These are phyloP conservation scores for Atrichornis clamosus DNA, from an alignment of 2,113 vertebrate species.

Conservation along the genomic window DNA sequence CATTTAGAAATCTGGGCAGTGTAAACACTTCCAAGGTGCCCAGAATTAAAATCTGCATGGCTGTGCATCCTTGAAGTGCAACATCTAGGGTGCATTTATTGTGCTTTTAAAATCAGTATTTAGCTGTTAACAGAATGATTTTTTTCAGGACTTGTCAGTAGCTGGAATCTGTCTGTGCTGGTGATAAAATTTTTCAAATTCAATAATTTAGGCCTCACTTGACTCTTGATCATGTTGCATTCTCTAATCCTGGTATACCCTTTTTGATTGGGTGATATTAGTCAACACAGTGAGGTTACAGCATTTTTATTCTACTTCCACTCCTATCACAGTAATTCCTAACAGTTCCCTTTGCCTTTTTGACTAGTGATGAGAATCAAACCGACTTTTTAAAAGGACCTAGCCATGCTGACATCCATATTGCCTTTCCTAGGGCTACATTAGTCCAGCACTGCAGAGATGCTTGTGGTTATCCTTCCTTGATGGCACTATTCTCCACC, in stretches of 20 bases:
- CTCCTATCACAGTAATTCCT: not conserved
- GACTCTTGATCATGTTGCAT: not conserved
- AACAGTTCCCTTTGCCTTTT: not conserved
- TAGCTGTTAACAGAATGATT: not conserved
- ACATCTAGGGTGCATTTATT: not conserved
- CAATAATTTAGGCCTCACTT: not conserved
- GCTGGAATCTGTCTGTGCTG: not conserved
- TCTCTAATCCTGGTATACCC: not conserved
- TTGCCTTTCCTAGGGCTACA: not conserved
- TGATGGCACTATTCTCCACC: not conserved
- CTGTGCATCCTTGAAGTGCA: not conserved
- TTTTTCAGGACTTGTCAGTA: not conserved
- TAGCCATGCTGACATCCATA: not conserved
- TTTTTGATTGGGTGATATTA: not conserved
- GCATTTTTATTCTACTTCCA: not conserved
- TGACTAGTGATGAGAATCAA: not conserved
- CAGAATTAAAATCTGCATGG: not conserved
- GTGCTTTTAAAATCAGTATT: not conserved
- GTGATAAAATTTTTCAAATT: not conserved
- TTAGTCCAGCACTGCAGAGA: not conserved
- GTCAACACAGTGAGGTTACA: rapidly evolving
- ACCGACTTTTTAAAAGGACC: not conserved
- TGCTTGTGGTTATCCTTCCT: not conserved
- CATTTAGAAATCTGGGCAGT: not conserved
- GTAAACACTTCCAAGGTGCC: not conserved